Evolutionary conservation across 2,113 vertebrate genomes (phyloP).

Genomic region (Phalacrocorax brasilianus): DNA sequence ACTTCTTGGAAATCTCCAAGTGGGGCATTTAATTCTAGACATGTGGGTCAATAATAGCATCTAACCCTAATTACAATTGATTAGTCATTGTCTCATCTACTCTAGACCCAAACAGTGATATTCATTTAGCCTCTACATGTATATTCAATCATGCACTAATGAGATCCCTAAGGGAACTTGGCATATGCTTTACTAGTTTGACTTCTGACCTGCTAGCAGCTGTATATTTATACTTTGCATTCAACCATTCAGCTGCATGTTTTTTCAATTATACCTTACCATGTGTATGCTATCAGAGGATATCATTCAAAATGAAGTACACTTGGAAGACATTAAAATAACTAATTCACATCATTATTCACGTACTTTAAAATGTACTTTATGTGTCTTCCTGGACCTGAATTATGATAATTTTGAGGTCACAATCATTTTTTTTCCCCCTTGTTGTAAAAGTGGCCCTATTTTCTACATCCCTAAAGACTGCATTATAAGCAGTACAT

Average conservation of each 20-base stretch:
- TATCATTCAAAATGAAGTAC: constrained; percentile 78
- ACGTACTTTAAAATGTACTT: constrained; percentile 72
- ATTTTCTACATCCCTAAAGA: constrained; percentile 31
- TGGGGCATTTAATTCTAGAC: constrained; percentile 65
- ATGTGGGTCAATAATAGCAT: constrained; percentile 74
- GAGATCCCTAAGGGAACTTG: constrained; percentile 76
- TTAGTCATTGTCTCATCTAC: constrained; percentile 79
- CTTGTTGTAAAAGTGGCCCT: not conserved
- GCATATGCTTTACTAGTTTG: constrained; percentile 76
- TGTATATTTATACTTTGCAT: constrained; percentile 82
- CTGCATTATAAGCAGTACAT: not conserved
- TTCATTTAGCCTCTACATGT: constrained; percentile 77
- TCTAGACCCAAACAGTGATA: constrained; percentile 72
- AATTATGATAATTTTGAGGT: constrained; percentile 72
- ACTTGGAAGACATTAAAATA: constrained; percentile 85
- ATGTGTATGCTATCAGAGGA: constrained; percentile 76
- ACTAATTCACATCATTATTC: constrained; percentile 81
- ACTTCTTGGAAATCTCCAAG: constrained; percentile 54
- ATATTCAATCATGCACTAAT: constrained; percentile 79
- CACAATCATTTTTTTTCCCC: constrained; percentile 42
- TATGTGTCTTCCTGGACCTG: constrained; percentile 65
- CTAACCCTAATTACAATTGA: constrained; percentile 80
- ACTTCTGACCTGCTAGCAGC: constrained; percentile 77
- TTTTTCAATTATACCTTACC: constrained; percentile 82
- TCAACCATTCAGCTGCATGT: constrained; percentile 73